These are phyloP conservation scores for Alloscopus bannaensis DNA, from an alignment of 2,888 invertebrate genomes.

Conservation along the genomic window DNA sequence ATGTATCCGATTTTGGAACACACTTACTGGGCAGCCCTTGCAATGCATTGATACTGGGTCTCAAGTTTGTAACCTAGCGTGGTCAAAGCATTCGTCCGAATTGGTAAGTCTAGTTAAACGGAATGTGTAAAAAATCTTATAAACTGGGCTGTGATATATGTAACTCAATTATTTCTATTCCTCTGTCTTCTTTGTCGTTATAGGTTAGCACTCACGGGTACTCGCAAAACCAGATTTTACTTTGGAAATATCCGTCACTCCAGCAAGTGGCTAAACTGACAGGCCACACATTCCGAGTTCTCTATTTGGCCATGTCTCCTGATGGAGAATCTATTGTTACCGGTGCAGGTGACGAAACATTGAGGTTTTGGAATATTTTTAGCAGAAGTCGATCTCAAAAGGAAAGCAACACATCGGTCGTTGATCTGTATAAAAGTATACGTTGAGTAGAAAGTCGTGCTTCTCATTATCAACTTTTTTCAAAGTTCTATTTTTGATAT, in stretches of 20 bases:
- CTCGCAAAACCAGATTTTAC: constrained; percentile 98
- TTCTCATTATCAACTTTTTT: no score
- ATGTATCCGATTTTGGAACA: constrained; percentile 96
- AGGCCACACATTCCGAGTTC: constrained; percentile 96
- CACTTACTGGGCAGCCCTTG: constrained; percentile 97
- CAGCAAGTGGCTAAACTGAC: constrained; percentile 98
- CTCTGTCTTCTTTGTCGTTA: neutral
- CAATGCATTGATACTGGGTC: constrained; percentile 98
- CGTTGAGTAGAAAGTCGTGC: no score
- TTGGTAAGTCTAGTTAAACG: constrained; percentile 79
- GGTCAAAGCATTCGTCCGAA: constrained; percentile 99
- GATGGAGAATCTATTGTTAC: constrained; percentile 99
- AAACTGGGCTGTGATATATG: neutral
- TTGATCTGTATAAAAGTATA: constrained; percentile 94
- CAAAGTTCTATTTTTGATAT: no score
- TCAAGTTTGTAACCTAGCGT: constrained; percentile 98
- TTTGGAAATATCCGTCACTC: constrained; percentile 99
- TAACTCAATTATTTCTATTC: neutral
- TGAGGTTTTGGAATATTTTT: constrained; percentile 99
- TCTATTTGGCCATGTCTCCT: constrained; percentile 97
- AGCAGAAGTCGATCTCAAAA: constrained; percentile 96
- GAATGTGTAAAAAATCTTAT: constrained; percentile 12
- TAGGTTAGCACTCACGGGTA: constrained; percentile 95
- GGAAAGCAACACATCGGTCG: constrained; percentile 93
- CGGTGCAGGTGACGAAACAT: constrained; percentile 98